Evolutionary conservation across 2,888 invertebrate genomes (phyloP), one percentile per base, ranked within the genome.

Genomic region (Dorcus parallelipipedus): DNA sequence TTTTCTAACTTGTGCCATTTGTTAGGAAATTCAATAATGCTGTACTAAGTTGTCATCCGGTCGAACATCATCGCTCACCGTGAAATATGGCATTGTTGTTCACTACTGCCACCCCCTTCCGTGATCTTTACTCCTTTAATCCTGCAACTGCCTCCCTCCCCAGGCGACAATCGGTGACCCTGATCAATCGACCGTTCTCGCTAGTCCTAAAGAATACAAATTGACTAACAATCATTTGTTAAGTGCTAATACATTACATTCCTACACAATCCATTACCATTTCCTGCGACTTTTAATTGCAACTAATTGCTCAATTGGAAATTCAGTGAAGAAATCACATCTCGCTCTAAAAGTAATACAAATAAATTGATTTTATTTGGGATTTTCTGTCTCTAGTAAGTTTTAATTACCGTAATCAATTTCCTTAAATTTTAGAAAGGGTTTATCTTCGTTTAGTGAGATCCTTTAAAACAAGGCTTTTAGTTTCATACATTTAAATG

Each of bases 1-100:
- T 73, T 75, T 70, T 68, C 71, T 66, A 74, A 76, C 71, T 77
- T 71, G 71, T 70, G 73, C 74, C 75, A 77, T 78, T 78, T 78
- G 77, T 77, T 77, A 76, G 74, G 71, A 77, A 77, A 78, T 77
- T 77, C 76, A 77, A 78, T 78, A 78, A 77, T 76, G 75, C 71
- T 73, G 74, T 73, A 75, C 75, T 73, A 73, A 76, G 76, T 77
- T 77, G 77, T 76, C 77, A 76, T 76, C 73, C 71, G 67, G 69
- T 68, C 68, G 75, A 74, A 75, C 74, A 76, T 77, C 76, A 77
- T 77, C 76, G 74, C 75, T 76, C 75, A 77, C 71, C 67, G 69
- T 77, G 74, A 77, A 76, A 75, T 76, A 76, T 76, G 70, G 74
- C 73, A 65, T 69, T 70, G 69, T 68, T 61, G 63, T 45, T 45